A percentile compares a stretch with the other conserved stretches of the same genome.
phyloP scores from a whole-genome alignment of 2,113 vertebrate genomes.

The Callorhinus ursinus region DNA sequence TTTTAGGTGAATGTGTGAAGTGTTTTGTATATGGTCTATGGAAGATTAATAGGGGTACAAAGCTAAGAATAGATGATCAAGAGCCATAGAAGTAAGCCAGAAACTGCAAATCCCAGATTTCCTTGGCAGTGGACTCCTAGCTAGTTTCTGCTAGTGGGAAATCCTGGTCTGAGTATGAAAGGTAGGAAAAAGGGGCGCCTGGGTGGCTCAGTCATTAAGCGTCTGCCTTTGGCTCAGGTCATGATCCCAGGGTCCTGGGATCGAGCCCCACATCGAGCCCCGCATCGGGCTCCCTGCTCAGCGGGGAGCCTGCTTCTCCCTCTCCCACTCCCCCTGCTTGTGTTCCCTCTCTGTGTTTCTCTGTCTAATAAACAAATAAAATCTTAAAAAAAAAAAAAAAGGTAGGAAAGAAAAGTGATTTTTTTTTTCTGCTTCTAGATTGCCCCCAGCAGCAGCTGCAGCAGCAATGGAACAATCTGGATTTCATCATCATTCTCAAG shows the following conservation, averaged over 20 bases:
- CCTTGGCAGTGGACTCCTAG: neutral
- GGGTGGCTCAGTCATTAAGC: too few relatives aligned
- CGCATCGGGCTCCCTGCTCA: too few relatives aligned
- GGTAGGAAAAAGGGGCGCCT: neutral
- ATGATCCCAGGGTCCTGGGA: too few relatives aligned
- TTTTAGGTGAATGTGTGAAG: neutral
- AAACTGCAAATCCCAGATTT: neutral
- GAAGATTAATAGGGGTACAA: neutral
- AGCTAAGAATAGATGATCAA: neutral
- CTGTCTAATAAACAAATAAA: too few relatives aligned
- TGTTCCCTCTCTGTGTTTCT: too few relatives aligned
- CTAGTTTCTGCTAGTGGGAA: neutral
- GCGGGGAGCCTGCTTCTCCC: too few relatives aligned
- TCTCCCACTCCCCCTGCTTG: too few relatives aligned
- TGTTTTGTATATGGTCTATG: neutral
- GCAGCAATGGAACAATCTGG: neutral
- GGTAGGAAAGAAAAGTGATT: neutral
- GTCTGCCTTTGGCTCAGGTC: too few relatives aligned
- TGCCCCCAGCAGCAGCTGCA: neutral
- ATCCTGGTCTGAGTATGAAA: neutral
- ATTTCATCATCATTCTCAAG: neutral
- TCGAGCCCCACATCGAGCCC: accelerated
- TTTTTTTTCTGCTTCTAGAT: neutral
- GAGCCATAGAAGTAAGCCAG: neutral
- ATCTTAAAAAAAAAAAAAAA: neutral